Percentiles rank a stretch among this genome's conserved stretches.
These are phyloP conservation scores for Eufriesea mexicana DNA, from an alignment of 1,140 invertebrate species.

Conservation along the genomic window DNA sequence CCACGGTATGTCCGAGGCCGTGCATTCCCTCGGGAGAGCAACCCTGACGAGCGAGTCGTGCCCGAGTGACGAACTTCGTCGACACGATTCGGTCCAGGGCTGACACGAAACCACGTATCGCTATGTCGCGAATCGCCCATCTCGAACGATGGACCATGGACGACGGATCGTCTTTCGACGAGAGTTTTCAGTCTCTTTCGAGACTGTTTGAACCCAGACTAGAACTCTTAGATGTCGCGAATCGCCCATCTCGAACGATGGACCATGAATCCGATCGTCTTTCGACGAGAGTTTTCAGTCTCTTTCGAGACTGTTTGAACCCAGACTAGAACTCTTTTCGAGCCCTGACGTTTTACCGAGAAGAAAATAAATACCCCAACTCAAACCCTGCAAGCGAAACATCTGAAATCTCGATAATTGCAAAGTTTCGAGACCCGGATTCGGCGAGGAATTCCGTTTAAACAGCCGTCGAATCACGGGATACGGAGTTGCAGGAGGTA, in stretches of 20 bases:
- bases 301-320: too few species aligned
- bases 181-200: too few species aligned
- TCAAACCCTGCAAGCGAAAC: background rate
- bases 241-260: too few species aligned
- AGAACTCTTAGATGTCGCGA: too few species aligned
- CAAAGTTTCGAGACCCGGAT: constrained; percentile 24
- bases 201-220: too few species aligned
- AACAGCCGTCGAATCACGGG: background rate
- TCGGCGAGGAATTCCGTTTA: constrained; percentile 10
- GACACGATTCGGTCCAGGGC: too few species aligned
- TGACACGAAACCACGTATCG: too few species aligned
- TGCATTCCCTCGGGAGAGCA: background rate
- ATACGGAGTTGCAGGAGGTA: constrained; percentile 12
- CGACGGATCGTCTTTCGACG: too few species aligned
- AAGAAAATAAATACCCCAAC: constrained; percentile 22
- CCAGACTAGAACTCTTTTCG: background rate
- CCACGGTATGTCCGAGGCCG: constrained; percentile 27
- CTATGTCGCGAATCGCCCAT: too few species aligned
- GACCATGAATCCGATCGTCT: too few species aligned
- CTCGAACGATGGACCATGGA: too few species aligned
- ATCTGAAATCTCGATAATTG: constrained; percentile 50
- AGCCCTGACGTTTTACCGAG: constrained; percentile 8
- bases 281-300: too few species aligned
- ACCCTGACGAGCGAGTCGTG: background rate
- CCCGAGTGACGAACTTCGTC: background rate